Conservation (phyloP, 2,888 invertebrate genomes). For the Copidosoma aretas region DNA sequence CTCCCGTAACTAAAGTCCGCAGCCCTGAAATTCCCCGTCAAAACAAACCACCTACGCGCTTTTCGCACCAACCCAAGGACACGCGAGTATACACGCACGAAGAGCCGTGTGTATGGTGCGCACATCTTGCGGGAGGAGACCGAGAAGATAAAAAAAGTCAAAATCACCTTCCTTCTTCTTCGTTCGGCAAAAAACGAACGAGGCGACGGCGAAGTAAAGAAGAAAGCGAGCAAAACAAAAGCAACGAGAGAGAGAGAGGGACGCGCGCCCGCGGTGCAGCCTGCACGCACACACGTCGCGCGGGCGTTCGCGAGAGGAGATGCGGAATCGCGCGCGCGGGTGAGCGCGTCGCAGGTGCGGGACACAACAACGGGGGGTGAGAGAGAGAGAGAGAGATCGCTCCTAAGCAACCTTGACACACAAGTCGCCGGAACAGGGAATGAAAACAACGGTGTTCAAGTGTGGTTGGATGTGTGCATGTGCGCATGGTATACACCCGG, state of each 20-base stretch:
- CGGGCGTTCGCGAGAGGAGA: slow-evolving; percentile 13
- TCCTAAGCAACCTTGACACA: slow-evolving; percentile 47
- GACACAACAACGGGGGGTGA: neutral
- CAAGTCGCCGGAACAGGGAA: slow-evolving; percentile 44
- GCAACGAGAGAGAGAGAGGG: slow-evolving; percentile 14
- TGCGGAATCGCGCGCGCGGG: neutral
- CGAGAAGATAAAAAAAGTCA: too few species aligned
- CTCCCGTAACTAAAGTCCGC: too few species aligned
- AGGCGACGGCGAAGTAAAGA: neutral
- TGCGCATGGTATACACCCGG: neutral
- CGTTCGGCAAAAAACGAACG: too few species aligned
- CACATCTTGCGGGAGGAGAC: too few species aligned
- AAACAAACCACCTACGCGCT: too few species aligned
- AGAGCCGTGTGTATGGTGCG: too few species aligned
- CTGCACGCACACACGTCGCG: neutral
- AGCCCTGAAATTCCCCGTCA: too few species aligned
- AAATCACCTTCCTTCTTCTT: too few species aligned
- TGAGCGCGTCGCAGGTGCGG: neutral
- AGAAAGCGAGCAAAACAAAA: slow-evolving; percentile 11
- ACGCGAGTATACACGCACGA: too few species aligned
- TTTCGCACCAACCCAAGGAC: too few species aligned
- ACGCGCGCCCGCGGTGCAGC: slow-evolving; percentile 11
- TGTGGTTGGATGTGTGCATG: slow-evolving; percentile 1
- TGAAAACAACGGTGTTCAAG: slow-evolving; percentile 45
- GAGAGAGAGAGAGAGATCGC: neutral